A percentile compares a stretch with the other conserved stretches of the same genome.
Evolutionary conservation across 2,888 invertebrate species (phyloP).

Genomic region (Epistrophe eligans): DNA sequence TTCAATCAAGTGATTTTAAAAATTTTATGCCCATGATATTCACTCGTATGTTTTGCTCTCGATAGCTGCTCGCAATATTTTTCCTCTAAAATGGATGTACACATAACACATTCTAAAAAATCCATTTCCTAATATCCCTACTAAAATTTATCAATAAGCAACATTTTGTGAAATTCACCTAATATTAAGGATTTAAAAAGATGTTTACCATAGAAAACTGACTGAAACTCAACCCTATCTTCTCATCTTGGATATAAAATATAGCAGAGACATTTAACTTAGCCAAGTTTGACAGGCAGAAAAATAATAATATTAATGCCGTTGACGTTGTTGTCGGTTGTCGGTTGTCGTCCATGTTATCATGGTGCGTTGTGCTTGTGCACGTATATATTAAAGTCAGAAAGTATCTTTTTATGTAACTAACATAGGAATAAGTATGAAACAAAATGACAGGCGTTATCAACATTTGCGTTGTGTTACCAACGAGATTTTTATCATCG

Average conservation of each 20-base stretch:
- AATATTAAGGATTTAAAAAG: neutral
- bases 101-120: too few relatives aligned
- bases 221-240: neutral
- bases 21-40: too few relatives aligned
- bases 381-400: conserved; percentile 46
- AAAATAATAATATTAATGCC: conserved; percentile 70
- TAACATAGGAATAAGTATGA: conserved; percentile 17
- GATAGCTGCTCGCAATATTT: too few relatives aligned
- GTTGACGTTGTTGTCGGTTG: conserved; percentile 45
- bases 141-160: too few relatives aligned
- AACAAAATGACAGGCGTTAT: conserved; percentile 50
- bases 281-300: conserved; percentile 65
- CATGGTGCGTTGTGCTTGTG: conserved; percentile 7
- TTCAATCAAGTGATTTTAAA: too few relatives aligned
- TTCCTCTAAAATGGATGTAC: too few relatives aligned
- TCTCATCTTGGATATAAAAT: conserved; percentile 17
- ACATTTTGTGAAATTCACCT: neutral
- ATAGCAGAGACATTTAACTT: conserved; percentile 61
- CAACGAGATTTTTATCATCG: conserved; percentile 65
- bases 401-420: conserved; percentile 13
- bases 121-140: too few relatives aligned
- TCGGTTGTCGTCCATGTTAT: conserved; percentile 23
- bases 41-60: too few relatives aligned
- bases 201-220: neutral
- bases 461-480: conserved; percentile 31